A percentile compares a stretch with the other conserved stretches of the same genome.
Conservation (phyloP, 2,888 invertebrate species). For the Caenorhabditis sp. region DNA sequence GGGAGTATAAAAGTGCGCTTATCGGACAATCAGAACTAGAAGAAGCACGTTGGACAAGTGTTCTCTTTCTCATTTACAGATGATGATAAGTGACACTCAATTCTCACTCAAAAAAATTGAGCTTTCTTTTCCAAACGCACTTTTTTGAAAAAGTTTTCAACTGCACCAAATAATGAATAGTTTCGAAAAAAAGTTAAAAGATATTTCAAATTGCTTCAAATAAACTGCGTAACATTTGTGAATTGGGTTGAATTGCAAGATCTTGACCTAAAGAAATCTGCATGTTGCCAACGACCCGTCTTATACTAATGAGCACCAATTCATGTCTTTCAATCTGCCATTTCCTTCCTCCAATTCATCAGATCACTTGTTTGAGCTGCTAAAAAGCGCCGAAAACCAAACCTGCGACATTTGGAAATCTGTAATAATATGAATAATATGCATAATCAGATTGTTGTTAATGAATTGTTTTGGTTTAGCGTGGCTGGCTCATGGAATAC, state of each 20-base stretch:
- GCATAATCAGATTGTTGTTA: conserved; percentile 22
- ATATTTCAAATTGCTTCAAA: neutral
- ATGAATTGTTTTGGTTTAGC: conserved; percentile 45
- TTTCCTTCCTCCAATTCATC: conserved; percentile 3
- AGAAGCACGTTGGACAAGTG: too few species aligned
- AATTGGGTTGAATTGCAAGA: conserved; percentile 1
- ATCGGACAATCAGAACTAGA: neutral
- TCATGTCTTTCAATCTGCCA: conserved; percentile 39
- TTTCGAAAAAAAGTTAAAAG: neutral
- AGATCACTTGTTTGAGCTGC: neutral
- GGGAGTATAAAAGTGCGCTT: neutral
- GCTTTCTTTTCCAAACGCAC: too few species aligned
- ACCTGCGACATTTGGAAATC: too few species aligned
- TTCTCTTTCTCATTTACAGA: too few species aligned
- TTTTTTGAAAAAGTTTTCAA: too few species aligned
- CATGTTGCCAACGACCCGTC: conserved; percentile 12
- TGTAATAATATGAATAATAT: neutral
- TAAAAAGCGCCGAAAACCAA: too few species aligned
- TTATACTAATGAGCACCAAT: conserved; percentile 38
- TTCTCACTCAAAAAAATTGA: too few species aligned
- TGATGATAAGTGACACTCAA: too few species aligned
- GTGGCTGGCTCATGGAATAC: neutral
- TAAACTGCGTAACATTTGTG: neutral
- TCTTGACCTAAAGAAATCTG: conserved; percentile 12
- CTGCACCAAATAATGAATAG: too few species aligned